These are phyloP conservation scores for Theodoxus fluviatilis DNA, from an alignment of 2,888 invertebrate genomes.

Conservation along the genomic window DNA sequence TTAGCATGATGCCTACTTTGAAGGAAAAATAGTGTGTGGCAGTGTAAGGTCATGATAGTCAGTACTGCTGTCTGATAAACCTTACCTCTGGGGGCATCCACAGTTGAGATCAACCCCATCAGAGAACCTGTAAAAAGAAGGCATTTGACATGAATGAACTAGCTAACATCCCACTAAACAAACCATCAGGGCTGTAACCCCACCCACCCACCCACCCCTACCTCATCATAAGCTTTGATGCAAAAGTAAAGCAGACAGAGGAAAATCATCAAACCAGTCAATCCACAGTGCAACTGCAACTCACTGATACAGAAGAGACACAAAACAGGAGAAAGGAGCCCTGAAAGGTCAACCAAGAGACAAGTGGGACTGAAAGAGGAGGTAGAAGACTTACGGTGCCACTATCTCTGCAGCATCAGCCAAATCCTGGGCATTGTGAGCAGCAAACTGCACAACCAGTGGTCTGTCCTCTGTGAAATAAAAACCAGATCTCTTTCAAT, in stretches of 20 bases:
- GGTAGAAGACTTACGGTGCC: conserved; percentile 73
- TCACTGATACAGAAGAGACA: neutral
- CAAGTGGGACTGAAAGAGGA: too few relatives aligned
- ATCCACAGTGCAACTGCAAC: too few relatives aligned
- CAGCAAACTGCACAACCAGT: conserved; percentile 92
- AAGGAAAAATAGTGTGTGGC: neutral
- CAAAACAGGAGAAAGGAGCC: neutral
- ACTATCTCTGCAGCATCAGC: conserved; percentile 84
- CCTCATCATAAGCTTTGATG: too few relatives aligned
- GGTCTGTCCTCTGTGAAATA: conserved; percentile 76
- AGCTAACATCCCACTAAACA: neutral
- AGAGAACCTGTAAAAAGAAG: conserved; percentile 71
- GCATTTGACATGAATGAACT: neutral
- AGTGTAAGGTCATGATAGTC: neutral
- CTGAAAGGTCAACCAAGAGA: neutral
- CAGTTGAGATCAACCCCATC: conserved; percentile 96
- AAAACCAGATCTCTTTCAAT: too few relatives aligned
- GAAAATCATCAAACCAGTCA: too few relatives aligned
- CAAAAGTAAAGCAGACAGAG: too few relatives aligned
- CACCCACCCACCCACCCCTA: too few relatives aligned
- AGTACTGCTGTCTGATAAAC: neutral
- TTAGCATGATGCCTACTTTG: too few relatives aligned
- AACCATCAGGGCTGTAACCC: too few relatives aligned
- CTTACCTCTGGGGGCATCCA: conserved; percentile 86
- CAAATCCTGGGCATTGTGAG: conserved; percentile 83